These are phyloP conservation scores for Varroa destructor DNA, from an alignment of 1,140 invertebrate genomes.

Conservation along the genomic window DNA sequence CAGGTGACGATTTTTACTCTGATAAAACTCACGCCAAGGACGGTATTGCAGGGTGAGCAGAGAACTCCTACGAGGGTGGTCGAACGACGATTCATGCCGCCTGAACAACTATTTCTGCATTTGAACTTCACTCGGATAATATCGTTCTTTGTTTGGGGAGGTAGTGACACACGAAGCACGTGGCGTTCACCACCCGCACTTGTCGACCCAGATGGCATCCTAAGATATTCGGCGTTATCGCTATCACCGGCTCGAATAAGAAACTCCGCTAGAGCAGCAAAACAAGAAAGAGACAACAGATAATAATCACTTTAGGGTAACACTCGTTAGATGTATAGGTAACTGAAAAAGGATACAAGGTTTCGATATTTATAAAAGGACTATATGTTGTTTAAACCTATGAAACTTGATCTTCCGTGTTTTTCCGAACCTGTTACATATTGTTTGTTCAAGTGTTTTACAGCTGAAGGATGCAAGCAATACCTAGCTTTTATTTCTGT, in stretches of 20 bases:
- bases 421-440: no score
- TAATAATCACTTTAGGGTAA: no score
- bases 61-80: constrained; percentile 8
- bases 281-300: not conserved
- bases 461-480: no score
- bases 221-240: not conserved
- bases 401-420: no score
- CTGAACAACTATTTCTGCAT: constrained; percentile 14
- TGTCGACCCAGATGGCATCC: not conserved
- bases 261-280: not conserved
- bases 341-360: no score
- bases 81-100: constrained; percentile 13
- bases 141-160: not conserved
- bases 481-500: no score
- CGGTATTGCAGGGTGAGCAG: not conserved
- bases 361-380: no score
- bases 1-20: not conserved
- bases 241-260: constrained; percentile 8
- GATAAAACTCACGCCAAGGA: constrained; percentile 9
- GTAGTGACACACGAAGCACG: not conserved
- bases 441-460: no score
- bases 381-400: no score
- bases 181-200: not conserved
- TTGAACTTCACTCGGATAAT: not conserved
- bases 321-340: no score